A percentile compares a stretch with the other conserved stretches of the same genome.
phyloP scores from a whole-genome alignment of 92 coral and sea anemone genomes.

The Montipora capitata region DNA sequence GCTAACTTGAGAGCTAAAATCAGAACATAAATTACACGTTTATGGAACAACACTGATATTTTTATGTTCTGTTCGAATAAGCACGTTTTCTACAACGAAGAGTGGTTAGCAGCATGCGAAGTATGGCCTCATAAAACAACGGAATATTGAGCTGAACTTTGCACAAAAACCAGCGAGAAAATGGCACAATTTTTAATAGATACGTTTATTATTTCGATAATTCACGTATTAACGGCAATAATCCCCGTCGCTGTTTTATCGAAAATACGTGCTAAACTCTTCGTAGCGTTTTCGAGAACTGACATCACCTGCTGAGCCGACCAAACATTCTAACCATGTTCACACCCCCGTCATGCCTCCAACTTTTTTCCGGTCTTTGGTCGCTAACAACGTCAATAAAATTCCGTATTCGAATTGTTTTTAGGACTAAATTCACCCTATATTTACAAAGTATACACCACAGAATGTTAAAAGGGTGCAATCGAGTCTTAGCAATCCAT shows the following conservation, averaged over 20 bases:
- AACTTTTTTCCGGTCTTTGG: not conserved
- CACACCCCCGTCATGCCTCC: conserved; percentile 53
- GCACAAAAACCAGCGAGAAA: no score
- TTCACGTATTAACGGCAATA: no score
- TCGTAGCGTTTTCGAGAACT: not conserved
- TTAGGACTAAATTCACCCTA: not conserved
- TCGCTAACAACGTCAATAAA: not conserved
- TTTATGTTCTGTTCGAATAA: no score
- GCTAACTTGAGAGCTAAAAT: conserved; percentile 82
- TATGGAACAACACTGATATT: not conserved
- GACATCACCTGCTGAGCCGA: conserved; percentile 23
- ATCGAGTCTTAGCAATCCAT: not conserved
- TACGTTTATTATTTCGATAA: no score
- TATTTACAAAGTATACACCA: not conserved
- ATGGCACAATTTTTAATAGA: no score
- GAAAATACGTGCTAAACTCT: conserved; percentile 22
- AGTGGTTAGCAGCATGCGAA: no score
- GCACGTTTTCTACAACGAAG: no score
- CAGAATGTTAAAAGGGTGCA: not conserved
- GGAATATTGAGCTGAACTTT: no score
- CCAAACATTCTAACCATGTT: conserved; percentile 10
- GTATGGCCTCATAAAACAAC: no score
- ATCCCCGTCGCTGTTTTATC: not conserved
- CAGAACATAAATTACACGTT: not conserved
- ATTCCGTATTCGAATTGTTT: not conserved